Evolutionary conservation across 2,797 vertebrate genomes (phyloP), one percentile per base, ranked within the genome.

Genomic region (Gambelia wislizenii): DNA sequence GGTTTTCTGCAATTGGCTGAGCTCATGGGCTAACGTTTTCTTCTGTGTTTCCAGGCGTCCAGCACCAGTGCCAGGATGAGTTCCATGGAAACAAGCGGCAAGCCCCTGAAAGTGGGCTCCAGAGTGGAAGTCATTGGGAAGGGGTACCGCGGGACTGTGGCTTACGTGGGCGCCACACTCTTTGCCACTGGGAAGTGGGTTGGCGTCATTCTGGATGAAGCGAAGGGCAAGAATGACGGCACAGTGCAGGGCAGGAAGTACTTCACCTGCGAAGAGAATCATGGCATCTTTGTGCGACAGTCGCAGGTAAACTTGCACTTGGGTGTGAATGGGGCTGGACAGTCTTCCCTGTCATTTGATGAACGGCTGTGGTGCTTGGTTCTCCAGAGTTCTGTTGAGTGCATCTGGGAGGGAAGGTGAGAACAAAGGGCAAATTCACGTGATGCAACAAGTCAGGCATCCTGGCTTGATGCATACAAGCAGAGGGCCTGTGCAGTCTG

Each of bases 111-210:
- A 91, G 98, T 99, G 94, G 98, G 98, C 92, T 98, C 98, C 91
- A 92, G 98, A 6, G 98, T 99, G 84, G 98, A 99, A 91, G 98
- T 99, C 93, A 99, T 99, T 6, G 98, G 99, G 4, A 99, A 99
- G 78, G 98, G 98, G 9, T 97, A 99, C 96, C 98, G 98, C 0
- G 98, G 98, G 42, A 98, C 98, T 0, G 98, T 99, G 85, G 98
- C 98, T 36, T 99, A 98, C 74, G 98, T 99, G 0, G 99, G 99
- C 0, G 98, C 98, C 94, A 99, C 99, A 0, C 97, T 99, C 13
- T 99, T 99, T 84, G 98, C 99, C 95, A 97, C 98, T 0, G 99
- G 99, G 5, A 99, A 99, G 84, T 99, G 99, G 99, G 99, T 99
- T 0, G 99, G 99, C 0, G 98, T 99, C 93, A 98, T 99, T 92